These are phyloP conservation scores for Heliocidaris tuberculata DNA, from an alignment of 35 echinoderm and acorn worm species.

Conservation along the genomic window DNA sequence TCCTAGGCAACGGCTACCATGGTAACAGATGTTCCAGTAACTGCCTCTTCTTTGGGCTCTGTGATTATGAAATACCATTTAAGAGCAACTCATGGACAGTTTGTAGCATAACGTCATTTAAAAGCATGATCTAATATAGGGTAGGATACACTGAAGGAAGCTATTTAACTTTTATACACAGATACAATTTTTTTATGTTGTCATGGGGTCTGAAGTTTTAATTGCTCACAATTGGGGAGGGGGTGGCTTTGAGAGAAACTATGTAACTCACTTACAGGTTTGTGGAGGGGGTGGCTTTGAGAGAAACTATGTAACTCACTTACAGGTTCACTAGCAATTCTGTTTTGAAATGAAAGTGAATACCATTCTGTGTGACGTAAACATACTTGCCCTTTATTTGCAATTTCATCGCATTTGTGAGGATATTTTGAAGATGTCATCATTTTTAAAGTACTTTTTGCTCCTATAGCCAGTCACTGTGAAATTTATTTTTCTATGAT, in stretches of 20 bases:
- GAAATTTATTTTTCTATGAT: neutral
- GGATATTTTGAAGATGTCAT: neutral
- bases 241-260: neutral
- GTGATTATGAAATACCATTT: neutral
- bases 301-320: neutral
- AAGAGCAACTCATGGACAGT: neutral
- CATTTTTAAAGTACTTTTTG: neutral
- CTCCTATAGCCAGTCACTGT: neutral
- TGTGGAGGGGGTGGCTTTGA: neutral
- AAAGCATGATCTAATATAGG: neutral
- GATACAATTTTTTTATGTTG: neutral
- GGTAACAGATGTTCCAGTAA: neutral
- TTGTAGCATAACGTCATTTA: neutral
- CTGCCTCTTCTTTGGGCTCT: neutral
- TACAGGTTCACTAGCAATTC: neutral
- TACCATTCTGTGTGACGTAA: neutral
- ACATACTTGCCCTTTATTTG: neutral
- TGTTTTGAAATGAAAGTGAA: neutral
- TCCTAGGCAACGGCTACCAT: conserved; percentile 58
- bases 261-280: neutral
- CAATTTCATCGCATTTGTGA: too few species aligned
- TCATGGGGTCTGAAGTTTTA: too few species aligned
- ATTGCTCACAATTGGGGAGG: too few species aligned
- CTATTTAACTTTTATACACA: neutral
- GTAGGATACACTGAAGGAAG: neutral